Percentiles rank a stretch among this genome's conserved stretches.
These are phyloP conservation scores for Aepyceros melampus DNA, from an alignment of 2,113 vertebrate species.

Conservation along the genomic window DNA sequence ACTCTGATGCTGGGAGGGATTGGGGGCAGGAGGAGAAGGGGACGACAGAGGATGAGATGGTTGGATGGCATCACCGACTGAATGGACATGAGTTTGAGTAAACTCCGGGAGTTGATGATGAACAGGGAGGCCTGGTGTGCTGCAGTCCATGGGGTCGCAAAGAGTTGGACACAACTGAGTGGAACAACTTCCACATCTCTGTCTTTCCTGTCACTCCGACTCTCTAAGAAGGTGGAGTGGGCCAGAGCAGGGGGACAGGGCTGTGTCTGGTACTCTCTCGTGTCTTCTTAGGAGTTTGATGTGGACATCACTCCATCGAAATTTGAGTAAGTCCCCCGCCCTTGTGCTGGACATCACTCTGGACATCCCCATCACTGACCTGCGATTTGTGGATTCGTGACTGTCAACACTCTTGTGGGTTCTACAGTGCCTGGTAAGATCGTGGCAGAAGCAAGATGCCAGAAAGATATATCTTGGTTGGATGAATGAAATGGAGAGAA, in stretches of 20 bases:
- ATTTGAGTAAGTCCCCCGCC: not conserved
- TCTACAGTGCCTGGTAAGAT: not conserved
- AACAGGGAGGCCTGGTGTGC: not conserved
- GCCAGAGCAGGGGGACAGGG: not conserved
- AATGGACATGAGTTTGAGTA: not conserved
- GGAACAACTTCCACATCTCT: not conserved
- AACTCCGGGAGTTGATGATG: not conserved
- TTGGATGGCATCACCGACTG: not conserved
- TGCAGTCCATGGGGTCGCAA: not conserved
- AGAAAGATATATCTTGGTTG: not conserved
- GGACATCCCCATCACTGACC: not conserved
- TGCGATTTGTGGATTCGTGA: not conserved
- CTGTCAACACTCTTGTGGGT: not conserved
- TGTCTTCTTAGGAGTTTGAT: not conserved
- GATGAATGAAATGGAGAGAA: not conserved
- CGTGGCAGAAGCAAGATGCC: not conserved
- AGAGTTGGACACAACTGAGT: not conserved
- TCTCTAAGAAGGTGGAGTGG: not conserved
- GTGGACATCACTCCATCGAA: not conserved
- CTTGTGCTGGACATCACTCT: not conserved
- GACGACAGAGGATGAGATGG: not conserved
- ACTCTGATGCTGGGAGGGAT: not conserved
- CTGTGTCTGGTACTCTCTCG: not conserved
- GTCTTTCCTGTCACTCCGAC: not conserved
- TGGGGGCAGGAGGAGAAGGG: not conserved